Percentiles rank a stretch among this genome's conserved stretches.
These are phyloP conservation scores for Hystrix brachyura DNA, from an alignment of 2,113 vertebrate genomes.

Conservation along the genomic window DNA sequence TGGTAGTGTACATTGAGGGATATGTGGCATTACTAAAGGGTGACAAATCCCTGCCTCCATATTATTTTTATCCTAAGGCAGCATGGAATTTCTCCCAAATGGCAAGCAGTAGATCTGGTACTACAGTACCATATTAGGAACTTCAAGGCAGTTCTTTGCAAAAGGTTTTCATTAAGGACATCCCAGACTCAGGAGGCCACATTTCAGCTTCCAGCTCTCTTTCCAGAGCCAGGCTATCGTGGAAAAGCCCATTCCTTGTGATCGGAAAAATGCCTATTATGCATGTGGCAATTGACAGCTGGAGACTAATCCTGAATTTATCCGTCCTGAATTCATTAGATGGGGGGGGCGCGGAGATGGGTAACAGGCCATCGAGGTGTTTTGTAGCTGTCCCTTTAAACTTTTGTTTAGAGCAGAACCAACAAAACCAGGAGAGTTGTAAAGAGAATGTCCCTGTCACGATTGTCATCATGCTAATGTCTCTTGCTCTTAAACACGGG, in stretches of 20 bases:
- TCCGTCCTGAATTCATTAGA: slow-evolving; percentile 49
- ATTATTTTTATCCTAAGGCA: slow-evolving; percentile 68
- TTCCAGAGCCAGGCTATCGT: slow-evolving; percentile 59
- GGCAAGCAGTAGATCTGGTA: not conserved
- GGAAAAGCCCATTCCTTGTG: slow-evolving; percentile 51
- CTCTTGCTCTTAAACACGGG: slow-evolving; percentile 21
- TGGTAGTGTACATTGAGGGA: slow-evolving; percentile 53
- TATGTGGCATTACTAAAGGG: slow-evolving; percentile 58
- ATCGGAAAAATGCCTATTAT: slow-evolving; percentile 67
- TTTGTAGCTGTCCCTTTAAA: slow-evolving; percentile 23
- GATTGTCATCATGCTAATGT: slow-evolving; percentile 4
- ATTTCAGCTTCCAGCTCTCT: slow-evolving; percentile 42
- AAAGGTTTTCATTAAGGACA: slow-evolving; percentile 77
- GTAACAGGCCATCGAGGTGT: not conserved
- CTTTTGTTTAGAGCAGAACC: not conserved
- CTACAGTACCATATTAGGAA: slow-evolving; percentile 40
- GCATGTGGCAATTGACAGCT: slow-evolving; percentile 62
- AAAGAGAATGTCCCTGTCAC: not conserved
- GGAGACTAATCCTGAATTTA: slow-evolving; percentile 65
- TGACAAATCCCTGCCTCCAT: slow-evolving; percentile 35
- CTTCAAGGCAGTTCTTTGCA: slow-evolving; percentile 63
- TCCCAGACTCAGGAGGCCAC: slow-evolving; percentile 57
- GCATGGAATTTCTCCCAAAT: slow-evolving; percentile 61
- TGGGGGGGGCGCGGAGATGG: not conserved
- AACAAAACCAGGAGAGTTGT: not conserved